Percentiles rank a stretch among this genome's conserved stretches.
Conservation (phyloP, 2,113 vertebrate genomes). For the Microcebus ravelobensis region DNA sequence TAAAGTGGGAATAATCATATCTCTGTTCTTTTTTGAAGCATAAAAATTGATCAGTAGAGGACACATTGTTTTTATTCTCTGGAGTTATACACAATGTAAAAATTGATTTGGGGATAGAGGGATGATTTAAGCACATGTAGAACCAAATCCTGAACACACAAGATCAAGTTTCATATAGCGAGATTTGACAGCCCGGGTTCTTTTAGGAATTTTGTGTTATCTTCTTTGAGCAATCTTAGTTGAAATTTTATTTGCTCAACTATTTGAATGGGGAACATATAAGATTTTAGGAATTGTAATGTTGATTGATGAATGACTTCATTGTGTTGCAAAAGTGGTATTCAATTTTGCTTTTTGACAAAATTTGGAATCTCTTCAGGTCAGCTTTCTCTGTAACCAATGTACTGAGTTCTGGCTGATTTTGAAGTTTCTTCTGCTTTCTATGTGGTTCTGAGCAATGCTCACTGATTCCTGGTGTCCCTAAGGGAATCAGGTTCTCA, state of each 20-base stretch:
- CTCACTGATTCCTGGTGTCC: not conserved
- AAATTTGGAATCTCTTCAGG: not conserved
- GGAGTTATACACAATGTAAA: not conserved
- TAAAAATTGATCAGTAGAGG: conserved; percentile 18
- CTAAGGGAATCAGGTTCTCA: not conserved
- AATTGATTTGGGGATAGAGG: conserved; percentile 31
- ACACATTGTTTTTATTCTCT: conserved; percentile 6
- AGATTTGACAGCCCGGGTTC: not conserved
- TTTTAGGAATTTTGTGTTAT: not conserved
- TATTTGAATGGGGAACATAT: not conserved
- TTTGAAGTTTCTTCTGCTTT: conserved; percentile 2
- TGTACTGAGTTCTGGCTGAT: not conserved
- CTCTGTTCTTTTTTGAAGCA: not conserved
- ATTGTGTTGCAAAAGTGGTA: not conserved
- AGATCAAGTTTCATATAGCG: not conserved
- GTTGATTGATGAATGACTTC: not conserved
- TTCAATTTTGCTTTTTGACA: conserved; percentile 16
- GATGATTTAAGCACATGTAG: not conserved
- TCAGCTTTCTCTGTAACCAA: not conserved
- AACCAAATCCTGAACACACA: not conserved
- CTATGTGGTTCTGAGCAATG: not conserved
- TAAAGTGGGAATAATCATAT: not conserved
- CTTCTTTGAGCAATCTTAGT: not conserved
- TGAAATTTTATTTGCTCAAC: not conserved
- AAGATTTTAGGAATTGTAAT: not conserved